These are phyloP conservation scores for Aphidius ervi DNA, from an alignment of 1,140 invertebrate species.

Conservation along the genomic window DNA sequence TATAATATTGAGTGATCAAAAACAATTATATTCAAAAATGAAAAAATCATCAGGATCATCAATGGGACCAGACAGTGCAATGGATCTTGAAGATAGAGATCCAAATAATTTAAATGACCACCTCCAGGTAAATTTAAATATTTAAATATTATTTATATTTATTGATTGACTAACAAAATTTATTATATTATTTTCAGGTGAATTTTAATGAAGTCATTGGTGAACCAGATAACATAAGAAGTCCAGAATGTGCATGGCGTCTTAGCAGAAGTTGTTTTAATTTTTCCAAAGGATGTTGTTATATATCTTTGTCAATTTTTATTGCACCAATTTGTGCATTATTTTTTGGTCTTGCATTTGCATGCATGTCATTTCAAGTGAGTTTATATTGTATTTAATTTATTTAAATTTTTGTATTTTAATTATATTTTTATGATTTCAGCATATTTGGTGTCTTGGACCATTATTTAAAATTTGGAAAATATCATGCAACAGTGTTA, in stretches of 20 bases:
- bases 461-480: constrained; percentile 64
- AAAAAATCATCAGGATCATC: constrained; percentile 42
- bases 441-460: constrained; percentile 71
- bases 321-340: constrained; percentile 66
- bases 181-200: constrained; percentile 8
- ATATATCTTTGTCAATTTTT: constrained; percentile 64
- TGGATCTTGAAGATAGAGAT: constrained; percentile 64
- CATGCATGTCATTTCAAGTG: constrained; percentile 71
- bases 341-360: constrained; percentile 67
- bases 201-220: constrained; percentile 62
- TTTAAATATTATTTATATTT: too few species aligned
- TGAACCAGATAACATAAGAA: constrained; percentile 70
- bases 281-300: constrained; percentile 65
- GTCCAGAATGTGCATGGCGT: constrained; percentile 72
- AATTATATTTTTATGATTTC: constrained; percentile 26
- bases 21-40: constrained; percentile 32
- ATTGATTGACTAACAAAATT: constrained; percentile 32
- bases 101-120: constrained; percentile 66
- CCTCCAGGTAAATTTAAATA: constrained; percentile 53
- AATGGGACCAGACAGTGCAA: constrained; percentile 45
- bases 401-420: background rate
- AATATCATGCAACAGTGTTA: constrained; percentile 62
- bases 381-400: constrained; percentile 24
- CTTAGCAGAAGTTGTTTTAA: constrained; percentile 67
- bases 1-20: too few species aligned